Conservation (phyloP, 2,888 invertebrate species). For the Phengaris arion region DNA sequence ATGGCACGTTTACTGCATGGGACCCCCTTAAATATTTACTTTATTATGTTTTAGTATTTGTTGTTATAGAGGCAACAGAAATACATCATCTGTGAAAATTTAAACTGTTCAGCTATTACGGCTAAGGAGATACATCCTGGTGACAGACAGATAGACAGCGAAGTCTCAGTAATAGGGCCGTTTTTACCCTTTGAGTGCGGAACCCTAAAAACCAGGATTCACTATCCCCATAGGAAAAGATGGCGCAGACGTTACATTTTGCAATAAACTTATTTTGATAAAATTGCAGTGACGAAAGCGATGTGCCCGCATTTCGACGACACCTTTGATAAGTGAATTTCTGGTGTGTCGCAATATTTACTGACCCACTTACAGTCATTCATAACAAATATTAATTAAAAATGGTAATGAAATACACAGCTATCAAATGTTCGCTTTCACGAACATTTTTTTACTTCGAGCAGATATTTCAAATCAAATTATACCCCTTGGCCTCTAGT, state of each 20-base stretch:
- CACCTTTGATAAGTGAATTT: constrained; percentile 21
- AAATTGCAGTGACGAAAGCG: constrained; percentile 1
- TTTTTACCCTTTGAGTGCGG: no score
- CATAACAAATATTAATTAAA: constrained; percentile 21
- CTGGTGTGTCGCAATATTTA: constrained; percentile 7
- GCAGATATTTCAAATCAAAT: neutral
- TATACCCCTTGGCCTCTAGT: no score
- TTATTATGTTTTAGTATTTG: no score
- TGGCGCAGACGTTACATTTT: neutral
- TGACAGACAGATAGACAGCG: no score
- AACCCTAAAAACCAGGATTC: no score
- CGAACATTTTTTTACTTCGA: neutral
- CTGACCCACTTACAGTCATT: constrained; percentile 12
- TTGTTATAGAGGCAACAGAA: no score
- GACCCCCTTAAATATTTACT: no score
- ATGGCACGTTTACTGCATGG: no score
- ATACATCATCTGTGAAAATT: no score
- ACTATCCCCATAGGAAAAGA: neutral
- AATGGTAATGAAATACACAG: constrained; percentile 4
- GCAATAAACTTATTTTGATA: constrained; percentile 4
- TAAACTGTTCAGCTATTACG: no score
- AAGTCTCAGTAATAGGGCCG: no score
- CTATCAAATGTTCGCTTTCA: neutral
- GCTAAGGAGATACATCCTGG: no score
- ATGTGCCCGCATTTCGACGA: constrained; percentile 24